Evolutionary conservation across 2,113 vertebrate species (phyloP), one percentile per base, ranked within the genome.

Genomic region (Oreochromis spilurus): DNA sequence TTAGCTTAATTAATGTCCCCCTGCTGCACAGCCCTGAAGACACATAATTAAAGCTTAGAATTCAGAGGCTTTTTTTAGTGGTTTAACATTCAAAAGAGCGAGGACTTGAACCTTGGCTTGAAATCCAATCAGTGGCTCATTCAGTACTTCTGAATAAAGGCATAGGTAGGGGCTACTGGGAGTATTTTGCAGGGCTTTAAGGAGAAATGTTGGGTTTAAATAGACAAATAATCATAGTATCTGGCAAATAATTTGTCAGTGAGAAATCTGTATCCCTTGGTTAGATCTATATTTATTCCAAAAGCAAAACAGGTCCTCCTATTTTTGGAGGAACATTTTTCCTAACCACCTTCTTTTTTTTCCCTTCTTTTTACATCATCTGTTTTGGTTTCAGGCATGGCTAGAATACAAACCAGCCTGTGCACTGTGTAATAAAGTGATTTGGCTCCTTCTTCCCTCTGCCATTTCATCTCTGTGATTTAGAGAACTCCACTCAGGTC

Each of bases 381-480:
- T 83, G 62, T 78, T 91, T 87, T 57, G 87, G 81, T 89, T 94
- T 92, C 77, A 83, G 86, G 81, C 55, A 57, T 72, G 85, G 87
- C 84, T 91, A 84, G 78, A 83, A 40, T 45, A 55, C 80, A 31
- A 72, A 79, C 85, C 86, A 78, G 55, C 81, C 84, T 70, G 26
- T 85, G 57, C 81, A 81, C 36, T 65, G 52, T 86, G 85, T 84
- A 87, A 91, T 89, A 80, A 88, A 87, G 87, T 83, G 82, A 89
- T 88, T 82, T 84, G 84, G 83, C 84, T 31, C 65, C 89, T 45
- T 84, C 70, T 79, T 83, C 36, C 72, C 36, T 7, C 81, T 87
- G 83, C 88, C 75, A 84, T 84, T 92, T 91, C 89, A 92, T 91
- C 75, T 62, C 8, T 10, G 58, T 94, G 92, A 95, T 94, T 94